A percentile compares a stretch with the other conserved stretches of the same genome.
These are phyloP conservation scores for Eutolmus rufibarbis DNA, from an alignment of 2,888 invertebrate species.

Conservation along the genomic window DNA sequence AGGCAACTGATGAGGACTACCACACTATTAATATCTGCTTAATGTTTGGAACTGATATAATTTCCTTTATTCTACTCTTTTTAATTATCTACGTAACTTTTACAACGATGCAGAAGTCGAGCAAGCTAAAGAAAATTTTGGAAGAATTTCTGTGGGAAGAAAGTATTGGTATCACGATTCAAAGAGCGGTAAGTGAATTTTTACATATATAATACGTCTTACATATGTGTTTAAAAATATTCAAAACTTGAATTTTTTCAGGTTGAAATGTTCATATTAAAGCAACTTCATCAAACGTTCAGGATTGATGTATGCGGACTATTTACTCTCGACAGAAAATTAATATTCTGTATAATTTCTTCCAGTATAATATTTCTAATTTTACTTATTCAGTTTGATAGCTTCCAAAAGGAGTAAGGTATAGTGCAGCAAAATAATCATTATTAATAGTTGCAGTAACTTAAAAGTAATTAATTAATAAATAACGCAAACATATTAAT, in stretches of 20 bases:
- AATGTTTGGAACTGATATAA: neutral
- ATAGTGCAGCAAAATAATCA: neutral
- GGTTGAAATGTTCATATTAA: neutral
- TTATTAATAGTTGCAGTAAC: neutral
- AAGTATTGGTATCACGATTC: neutral
- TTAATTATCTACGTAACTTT: neutral
- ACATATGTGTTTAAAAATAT: neutral
- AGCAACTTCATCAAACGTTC: neutral
- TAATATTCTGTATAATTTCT: neutral
- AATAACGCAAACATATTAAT: neutral
- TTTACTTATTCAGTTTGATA: constrained; percentile 23
- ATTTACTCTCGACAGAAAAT: neutral
- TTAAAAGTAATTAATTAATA: neutral
- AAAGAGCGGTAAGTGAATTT: neutral
- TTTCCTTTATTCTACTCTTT: neutral
- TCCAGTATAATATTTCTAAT: constrained; percentile 2
- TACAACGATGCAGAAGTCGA: neutral
- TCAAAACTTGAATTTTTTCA: neutral
- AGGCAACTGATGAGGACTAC: neutral
- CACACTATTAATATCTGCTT: neutral
- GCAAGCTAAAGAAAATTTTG: neutral
- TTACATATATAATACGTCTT: neutral
- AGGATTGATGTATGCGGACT: neutral
- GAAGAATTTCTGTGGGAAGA: neutral
- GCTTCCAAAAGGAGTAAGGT: neutral